phyloP scores from a whole-genome alignment of 2,888 invertebrate species.

The Escarpia spicata region DNA sequence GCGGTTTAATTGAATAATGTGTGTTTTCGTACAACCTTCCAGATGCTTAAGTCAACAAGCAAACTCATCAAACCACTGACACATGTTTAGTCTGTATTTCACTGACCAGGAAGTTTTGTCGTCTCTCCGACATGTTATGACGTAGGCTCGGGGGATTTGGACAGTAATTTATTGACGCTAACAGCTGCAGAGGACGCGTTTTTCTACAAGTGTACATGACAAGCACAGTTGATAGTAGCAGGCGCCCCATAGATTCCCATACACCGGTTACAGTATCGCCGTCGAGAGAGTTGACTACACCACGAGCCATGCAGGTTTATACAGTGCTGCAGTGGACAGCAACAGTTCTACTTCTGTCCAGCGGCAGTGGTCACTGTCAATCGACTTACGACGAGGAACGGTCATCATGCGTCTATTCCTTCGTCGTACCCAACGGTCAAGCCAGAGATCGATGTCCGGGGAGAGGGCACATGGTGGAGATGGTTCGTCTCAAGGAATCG shows the following conservation, averaged over 20 bases:
- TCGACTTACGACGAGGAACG: background rate
- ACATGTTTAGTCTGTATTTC: background rate
- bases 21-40: too few relatives aligned
- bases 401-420: background rate
- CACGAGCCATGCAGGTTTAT: background rate
- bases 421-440: background rate
- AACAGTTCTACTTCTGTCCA: background rate
- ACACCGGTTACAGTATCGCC: background rate
- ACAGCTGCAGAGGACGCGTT: background rate
- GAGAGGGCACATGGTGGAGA: background rate
- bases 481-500: background rate
- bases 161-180: too few relatives aligned
- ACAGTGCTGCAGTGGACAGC: background rate
- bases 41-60: too few relatives aligned
- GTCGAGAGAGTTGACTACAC: background rate
- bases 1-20: too few relatives aligned
- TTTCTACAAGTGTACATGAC: background rate
- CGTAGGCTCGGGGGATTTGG: too few relatives aligned
- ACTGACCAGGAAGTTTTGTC: background rate
- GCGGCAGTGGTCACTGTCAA: background rate
- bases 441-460: background rate
- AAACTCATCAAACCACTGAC: background rate
- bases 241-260: background rate
- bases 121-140: too few relatives aligned
- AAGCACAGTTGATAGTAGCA: background rate